Conservation (phyloP, 2,888 invertebrate genomes). For the Baccha elongata region DNA sequence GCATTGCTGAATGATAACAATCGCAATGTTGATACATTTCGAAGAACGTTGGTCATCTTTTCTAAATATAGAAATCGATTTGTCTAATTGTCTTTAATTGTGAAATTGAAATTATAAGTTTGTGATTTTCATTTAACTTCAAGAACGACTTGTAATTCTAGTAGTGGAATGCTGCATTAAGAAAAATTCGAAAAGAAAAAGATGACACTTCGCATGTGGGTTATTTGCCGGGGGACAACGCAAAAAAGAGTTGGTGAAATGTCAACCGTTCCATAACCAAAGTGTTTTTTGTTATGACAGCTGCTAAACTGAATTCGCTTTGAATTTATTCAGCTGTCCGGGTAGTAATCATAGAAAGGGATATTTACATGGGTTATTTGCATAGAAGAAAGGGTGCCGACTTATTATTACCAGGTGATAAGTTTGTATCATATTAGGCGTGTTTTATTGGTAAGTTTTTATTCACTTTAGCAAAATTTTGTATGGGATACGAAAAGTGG, state of each 20-base stretch:
- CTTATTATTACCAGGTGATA: too few species aligned
- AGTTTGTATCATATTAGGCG: too few species aligned
- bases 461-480: too few species aligned
- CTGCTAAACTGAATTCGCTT: constrained; percentile 25
- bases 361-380: too few species aligned
- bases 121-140: constrained; percentile 1
- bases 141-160: constrained; percentile 22
- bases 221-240: constrained; percentile 44
- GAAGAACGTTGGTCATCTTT: constrained; percentile 61
- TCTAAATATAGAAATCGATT: not conserved
- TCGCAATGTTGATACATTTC: constrained; percentile 39
- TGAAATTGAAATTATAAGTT: constrained; percentile 35
- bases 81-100: constrained; percentile 36
- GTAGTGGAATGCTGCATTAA: constrained; percentile 27
- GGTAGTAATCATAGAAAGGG: too few species aligned
- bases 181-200: constrained; percentile 18
- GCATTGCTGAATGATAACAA: constrained; percentile 51
- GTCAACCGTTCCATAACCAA: constrained; percentile 26
- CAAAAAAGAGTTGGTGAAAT: constrained; percentile 12
- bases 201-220: constrained; percentile 60
- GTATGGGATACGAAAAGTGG: too few species aligned
- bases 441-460: too few species aligned
- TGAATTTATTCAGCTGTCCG: not conserved
- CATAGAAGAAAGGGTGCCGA: too few species aligned
- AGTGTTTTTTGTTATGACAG: constrained; percentile 32